Conservation (phyloP, 2,888 invertebrate species). For the Apocheima hispidaria region DNA sequence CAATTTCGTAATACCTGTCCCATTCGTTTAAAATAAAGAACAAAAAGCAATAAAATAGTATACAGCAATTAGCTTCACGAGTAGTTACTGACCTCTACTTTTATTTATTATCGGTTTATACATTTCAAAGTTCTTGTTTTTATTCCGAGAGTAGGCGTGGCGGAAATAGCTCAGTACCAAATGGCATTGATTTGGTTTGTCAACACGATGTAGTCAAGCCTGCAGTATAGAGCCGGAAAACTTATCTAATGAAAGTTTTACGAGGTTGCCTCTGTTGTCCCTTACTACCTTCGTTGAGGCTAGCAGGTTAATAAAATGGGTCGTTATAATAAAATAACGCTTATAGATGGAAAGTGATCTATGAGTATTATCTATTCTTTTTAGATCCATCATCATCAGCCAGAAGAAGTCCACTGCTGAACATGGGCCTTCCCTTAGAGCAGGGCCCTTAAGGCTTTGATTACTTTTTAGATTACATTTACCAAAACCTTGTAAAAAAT, state of each 20-base stretch:
- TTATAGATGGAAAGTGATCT: neutral
- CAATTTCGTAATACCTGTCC: conserved; percentile 2
- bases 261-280: conserved; percentile 54
- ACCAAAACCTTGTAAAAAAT: no score
- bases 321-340: conserved; percentile 36
- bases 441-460: no score
- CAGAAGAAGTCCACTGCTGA: no score
- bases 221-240: conserved; percentile 60
- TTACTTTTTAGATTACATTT: no score
- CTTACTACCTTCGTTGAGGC: conserved; percentile 60
- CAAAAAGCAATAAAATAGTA: neutral
- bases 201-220: conserved; percentile 32
- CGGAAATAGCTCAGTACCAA: conserved; percentile 54
- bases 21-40: conserved; percentile 4
- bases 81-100: conserved; percentile 51
- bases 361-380: neutral
- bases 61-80: neutral
- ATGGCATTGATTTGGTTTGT: conserved; percentile 18
- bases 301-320: conserved; percentile 56
- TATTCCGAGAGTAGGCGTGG: conserved; percentile 54
- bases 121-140: conserved; percentile 69
- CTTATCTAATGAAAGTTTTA: conserved; percentile 50
- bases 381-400: neutral
- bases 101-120: conserved; percentile 19
- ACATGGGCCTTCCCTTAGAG: no score